A percentile compares a stretch with the other conserved stretches of the same genome.
These are phyloP conservation scores for Watsonalla cultraria DNA, from an alignment of 2,888 invertebrate genomes.

Conservation along the genomic window DNA sequence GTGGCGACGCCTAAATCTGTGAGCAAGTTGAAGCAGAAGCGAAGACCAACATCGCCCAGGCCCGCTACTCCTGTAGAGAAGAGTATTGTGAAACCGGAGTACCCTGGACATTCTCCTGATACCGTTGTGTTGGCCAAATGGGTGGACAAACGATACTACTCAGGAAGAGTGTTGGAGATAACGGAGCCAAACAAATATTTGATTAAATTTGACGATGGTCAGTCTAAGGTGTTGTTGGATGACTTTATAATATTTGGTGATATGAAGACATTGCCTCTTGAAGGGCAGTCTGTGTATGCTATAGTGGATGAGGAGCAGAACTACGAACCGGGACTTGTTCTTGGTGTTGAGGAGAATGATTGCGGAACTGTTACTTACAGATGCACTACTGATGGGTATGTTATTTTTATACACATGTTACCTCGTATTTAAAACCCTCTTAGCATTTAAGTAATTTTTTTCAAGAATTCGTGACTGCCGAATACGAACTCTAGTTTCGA, in stretches of 20 bases:
- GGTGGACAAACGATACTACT: constrained; percentile 83
- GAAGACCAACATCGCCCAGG: constrained; percentile 60
- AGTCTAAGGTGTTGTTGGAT: constrained; percentile 76
- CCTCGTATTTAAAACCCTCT: no score
- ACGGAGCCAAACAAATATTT: constrained; percentile 79
- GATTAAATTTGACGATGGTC: constrained; percentile 82
- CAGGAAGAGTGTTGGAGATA: constrained; percentile 78
- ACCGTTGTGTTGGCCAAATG: constrained; percentile 82
- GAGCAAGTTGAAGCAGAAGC: constrained; percentile 61
- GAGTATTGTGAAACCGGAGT: constrained; percentile 47
- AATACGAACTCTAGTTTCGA: no score
- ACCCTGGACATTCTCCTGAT: constrained; percentile 58
- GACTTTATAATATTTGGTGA: constrained; percentile 81
- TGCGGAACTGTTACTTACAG: constrained; percentile 66
- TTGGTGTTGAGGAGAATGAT: constrained; percentile 63
- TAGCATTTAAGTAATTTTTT: no score
- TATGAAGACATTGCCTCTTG: constrained; percentile 66
- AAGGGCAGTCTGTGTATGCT: constrained; percentile 77
- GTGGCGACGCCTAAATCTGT: constrained; percentile 68
- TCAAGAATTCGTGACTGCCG: no score
- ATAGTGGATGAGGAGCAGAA: constrained; percentile 74
- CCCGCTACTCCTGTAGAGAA: constrained; percentile 70
- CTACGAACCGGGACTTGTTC: constrained; percentile 74
- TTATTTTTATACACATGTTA: background rate
- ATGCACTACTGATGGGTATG: constrained; percentile 69